A percentile compares a stretch with the other conserved stretches of the same genome.
Conservation (phyloP, 1,140 invertebrate genomes). For the Macrobrachium nipponense region DNA sequence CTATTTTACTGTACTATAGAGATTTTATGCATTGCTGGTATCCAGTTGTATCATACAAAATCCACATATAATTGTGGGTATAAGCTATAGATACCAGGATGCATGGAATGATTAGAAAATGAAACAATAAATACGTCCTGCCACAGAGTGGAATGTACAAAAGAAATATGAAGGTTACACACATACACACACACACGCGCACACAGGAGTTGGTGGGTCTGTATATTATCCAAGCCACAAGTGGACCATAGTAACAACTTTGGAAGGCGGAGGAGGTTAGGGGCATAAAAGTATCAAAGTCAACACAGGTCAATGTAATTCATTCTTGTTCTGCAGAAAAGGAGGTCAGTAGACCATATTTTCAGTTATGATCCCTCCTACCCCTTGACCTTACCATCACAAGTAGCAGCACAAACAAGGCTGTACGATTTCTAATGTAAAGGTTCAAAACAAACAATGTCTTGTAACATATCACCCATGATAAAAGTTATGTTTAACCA, state of each 20-base stretch:
- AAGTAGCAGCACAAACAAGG: slow-evolving; percentile 3
- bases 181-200: slow-evolving; percentile 27
- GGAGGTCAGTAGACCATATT: slow-evolving; percentile 6
- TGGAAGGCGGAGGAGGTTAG: slow-evolving; percentile 33
- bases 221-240: slow-evolving; percentile 16
- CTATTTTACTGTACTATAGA: not conserved
- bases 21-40: slow-evolving; percentile 9
- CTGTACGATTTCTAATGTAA: not conserved
- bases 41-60: slow-evolving; percentile 37
- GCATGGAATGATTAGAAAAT: slow-evolving; percentile 41
- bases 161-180: slow-evolving; percentile 52
- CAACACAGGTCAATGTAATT: slow-evolving; percentile 17
- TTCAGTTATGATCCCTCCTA: not conserved
- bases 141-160: slow-evolving; percentile 53
- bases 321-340: slow-evolving; percentile 15
- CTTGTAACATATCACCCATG: not conserved
- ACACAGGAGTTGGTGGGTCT: slow-evolving; percentile 2
- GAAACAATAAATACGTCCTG: slow-evolving; percentile 31
- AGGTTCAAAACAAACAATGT: not conserved
- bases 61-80: slow-evolving; percentile 41
- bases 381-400: slow-evolving; percentile 7
- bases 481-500: not conserved
- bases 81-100: slow-evolving; percentile 32
- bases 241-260: slow-evolving; percentile 38
- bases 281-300: slow-evolving; percentile 34